Percentiles rank a stretch among this genome's conserved stretches.
Conservation (phyloP, 2,113 vertebrate species). For the Semicossyphus pulcher region DNA sequence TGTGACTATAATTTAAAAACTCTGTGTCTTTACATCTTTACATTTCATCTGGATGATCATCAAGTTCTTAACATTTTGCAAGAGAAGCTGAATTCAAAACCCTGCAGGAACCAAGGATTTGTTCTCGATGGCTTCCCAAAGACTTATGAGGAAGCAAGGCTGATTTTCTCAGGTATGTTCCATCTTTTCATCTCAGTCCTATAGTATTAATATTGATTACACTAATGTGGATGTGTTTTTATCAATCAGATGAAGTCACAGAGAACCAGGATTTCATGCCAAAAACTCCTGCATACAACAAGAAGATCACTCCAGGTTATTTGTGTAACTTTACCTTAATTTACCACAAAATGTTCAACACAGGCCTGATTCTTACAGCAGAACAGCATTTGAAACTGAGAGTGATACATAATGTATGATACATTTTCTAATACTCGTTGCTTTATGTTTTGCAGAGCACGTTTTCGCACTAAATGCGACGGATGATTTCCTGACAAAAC, state of each 20-base stretch:
- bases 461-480: conserved; percentile 88
- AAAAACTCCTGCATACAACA: conserved; percentile 80
- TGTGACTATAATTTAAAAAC: background rate
- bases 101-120: conserved; percentile 93
- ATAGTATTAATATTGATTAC: background rate
- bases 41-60: conserved; percentile 84
- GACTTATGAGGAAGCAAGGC: conserved; percentile 87
- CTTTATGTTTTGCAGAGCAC: conserved; percentile 82
- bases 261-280: conserved; percentile 71
- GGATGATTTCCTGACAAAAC: conserved; percentile 89
- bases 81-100: conserved; percentile 90
- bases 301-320: conserved; percentile 88
- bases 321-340: background rate
- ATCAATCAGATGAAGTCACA: conserved; percentile 76
- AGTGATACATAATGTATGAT: background rate
- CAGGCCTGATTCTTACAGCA: background rate
- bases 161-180: conserved; percentile 87
- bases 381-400: too few species aligned
- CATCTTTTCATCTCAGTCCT: background rate
- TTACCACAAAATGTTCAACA: background rate
- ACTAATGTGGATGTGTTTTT: conserved; percentile 7
- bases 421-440: background rate
- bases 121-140: conserved; percentile 92
- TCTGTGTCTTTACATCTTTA: conserved; percentile 8
- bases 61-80: conserved; percentile 83